phyloP scores from a whole-genome alignment of 2,113 vertebrate genomes.

The Python bivittatus region DNA sequence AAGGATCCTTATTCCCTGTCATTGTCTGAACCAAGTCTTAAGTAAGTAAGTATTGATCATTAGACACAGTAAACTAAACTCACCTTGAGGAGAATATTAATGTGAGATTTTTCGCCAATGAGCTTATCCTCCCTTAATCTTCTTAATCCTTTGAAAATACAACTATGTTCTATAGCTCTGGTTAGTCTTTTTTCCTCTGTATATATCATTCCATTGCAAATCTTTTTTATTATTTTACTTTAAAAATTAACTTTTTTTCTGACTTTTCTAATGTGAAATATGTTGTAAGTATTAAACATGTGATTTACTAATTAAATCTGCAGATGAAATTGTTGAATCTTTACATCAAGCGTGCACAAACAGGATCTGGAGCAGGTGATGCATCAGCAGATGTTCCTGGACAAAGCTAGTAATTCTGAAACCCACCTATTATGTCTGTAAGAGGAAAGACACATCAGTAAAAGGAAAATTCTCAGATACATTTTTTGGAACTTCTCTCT shows the following conservation, averaged over 20 bases:
- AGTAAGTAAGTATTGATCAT: not conserved
- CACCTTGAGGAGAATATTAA: not conserved
- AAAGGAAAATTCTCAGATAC: slow-evolving; percentile 63
- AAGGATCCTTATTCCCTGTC: not conserved
- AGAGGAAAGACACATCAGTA: slow-evolving; percentile 60
- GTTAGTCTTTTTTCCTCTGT: not conserved
- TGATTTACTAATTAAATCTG: slow-evolving; percentile 53
- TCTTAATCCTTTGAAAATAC: not conserved
- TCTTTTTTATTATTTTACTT: not conserved
- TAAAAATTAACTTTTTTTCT: not conserved
- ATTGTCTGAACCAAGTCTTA: not conserved
- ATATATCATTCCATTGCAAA: not conserved
- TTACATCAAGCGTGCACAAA: slow-evolving; percentile 97
- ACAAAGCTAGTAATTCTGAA: slow-evolving; percentile 81
- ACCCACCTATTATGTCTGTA: slow-evolving; percentile 59
- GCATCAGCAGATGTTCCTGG: slow-evolving; percentile 79
- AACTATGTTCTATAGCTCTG: not conserved
- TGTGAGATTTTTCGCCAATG: not conserved
- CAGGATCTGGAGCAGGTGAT: slow-evolving; percentile 84
- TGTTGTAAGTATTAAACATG: slow-evolving; percentile 29
- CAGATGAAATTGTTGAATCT: slow-evolving; percentile 97
- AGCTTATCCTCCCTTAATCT: not conserved
- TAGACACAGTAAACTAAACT: not conserved
- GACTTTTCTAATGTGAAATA: not conserved
- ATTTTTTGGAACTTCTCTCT: slow-evolving; percentile 62